Conservation (phyloP, 2,113 vertebrate genomes). For the Ceuthmochares aereus region DNA sequence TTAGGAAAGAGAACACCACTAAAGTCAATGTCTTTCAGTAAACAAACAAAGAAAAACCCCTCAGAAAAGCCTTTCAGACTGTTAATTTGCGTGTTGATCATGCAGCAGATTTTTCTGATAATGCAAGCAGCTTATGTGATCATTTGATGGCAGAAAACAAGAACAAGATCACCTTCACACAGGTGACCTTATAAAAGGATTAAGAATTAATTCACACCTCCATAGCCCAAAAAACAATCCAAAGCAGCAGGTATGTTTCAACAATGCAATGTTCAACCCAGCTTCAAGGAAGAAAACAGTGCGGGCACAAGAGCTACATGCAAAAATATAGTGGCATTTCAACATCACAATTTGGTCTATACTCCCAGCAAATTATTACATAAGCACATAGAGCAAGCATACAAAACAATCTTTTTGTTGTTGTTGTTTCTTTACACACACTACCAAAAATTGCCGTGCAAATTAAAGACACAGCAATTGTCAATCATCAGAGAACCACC, state of each 20-base stretch:
- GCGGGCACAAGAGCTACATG: neutral
- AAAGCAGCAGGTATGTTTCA: neutral
- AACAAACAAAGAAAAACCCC: neutral
- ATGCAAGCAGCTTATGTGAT: neutral
- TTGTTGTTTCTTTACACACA: neutral
- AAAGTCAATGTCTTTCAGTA: neutral
- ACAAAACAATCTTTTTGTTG: neutral
- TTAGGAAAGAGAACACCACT: neutral
- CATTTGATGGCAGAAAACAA: neutral
- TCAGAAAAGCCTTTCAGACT: neutral
- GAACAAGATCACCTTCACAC: neutral
- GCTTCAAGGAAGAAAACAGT: neutral
- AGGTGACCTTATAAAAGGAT: fast-evolving
- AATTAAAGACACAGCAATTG: neutral
- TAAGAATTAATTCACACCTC: neutral
- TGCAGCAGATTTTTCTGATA: neutral
- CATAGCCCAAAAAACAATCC: neutral
- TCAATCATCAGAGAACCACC: neutral
- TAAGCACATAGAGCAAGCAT: neutral
- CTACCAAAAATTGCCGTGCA: neutral
- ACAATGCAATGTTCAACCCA: neutral
- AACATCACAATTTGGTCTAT: neutral
- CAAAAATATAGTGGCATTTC: neutral
- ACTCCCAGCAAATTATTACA: neutral
- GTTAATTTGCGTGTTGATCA: neutral